Evolutionary conservation across 2,888 invertebrate species (phyloP).

Genomic region (Phyllotreta cruciferae): DNA sequence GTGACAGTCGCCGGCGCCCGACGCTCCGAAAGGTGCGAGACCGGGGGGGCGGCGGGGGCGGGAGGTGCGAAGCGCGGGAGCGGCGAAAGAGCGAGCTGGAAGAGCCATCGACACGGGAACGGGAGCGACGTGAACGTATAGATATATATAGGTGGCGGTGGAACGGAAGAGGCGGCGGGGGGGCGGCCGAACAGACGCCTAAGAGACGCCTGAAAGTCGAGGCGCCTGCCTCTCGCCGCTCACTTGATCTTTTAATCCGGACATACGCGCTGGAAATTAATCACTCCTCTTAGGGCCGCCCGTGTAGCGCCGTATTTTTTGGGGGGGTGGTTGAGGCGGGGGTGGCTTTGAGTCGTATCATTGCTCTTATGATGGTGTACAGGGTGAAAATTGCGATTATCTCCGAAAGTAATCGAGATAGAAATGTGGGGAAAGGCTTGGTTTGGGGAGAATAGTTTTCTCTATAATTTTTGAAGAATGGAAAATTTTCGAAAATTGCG

Average conservation of each 20-base stretch:
- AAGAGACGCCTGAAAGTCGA: constrained; percentile 59
- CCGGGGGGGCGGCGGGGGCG: constrained; percentile 29
- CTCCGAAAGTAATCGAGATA: too few relatives aligned
- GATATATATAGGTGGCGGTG: constrained; percentile 22
- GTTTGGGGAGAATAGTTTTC: too few relatives aligned
- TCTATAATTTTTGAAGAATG: too few relatives aligned
- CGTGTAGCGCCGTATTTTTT: constrained; percentile 25
- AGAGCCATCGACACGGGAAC: constrained; percentile 10
- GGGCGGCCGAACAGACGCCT: constrained; percentile 52
- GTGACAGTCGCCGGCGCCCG: constrained; percentile 47
- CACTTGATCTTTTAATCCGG: constrained; percentile 61
- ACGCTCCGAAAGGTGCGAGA: constrained; percentile 45
- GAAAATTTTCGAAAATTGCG: too few relatives aligned
- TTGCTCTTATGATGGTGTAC: too few relatives aligned
- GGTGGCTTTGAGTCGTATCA: not conserved
- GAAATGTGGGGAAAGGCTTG: too few relatives aligned
- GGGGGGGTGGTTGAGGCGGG: constrained; percentile 14
- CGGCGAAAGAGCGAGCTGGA: not conserved
- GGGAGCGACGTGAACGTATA: too few relatives aligned
- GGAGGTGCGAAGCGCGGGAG: constrained; percentile 32
- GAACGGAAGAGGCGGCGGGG: constrained; percentile 31
- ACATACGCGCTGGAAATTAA: constrained; percentile 61
- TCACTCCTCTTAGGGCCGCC: constrained; percentile 49
- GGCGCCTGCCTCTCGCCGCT: constrained; percentile 60
- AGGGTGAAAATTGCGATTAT: too few relatives aligned